Percentiles rank a stretch among this genome's conserved stretches.
These are phyloP conservation scores for Vulpes ferrilata DNA, from an alignment of 2,113 vertebrate species.

Conservation along the genomic window DNA sequence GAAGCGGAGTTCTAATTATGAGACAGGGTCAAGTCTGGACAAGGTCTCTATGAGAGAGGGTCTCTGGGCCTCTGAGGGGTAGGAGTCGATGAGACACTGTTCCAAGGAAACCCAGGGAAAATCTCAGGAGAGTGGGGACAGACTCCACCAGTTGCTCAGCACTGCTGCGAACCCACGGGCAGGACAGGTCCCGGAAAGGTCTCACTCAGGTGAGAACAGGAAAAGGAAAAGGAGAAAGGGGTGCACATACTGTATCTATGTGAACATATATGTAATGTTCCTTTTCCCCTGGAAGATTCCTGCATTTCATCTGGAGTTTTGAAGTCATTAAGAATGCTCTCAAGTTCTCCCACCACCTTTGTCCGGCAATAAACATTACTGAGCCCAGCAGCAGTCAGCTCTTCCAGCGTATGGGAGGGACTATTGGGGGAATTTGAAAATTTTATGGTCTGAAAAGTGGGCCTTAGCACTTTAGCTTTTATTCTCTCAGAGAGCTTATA, in stretches of 20 bases:
- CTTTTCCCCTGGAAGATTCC: neutral
- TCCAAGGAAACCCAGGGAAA: neutral
- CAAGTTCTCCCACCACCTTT: neutral
- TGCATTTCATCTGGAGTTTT: neutral
- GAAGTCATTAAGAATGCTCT: neutral
- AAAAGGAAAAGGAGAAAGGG: neutral
- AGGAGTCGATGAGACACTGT: neutral
- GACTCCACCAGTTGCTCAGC: neutral
- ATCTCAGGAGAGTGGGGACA: neutral
- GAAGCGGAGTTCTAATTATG: neutral
- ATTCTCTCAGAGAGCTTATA: conserved; percentile 78
- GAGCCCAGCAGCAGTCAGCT: neutral
- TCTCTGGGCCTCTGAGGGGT: neutral
- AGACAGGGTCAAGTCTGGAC: neutral
- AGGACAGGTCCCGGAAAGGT: neutral
- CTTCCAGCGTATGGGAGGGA: neutral
- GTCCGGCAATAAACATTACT: neutral
- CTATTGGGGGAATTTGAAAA: conserved; percentile 51
- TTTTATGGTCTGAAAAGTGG: conserved; percentile 78
- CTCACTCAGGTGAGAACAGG: neutral
- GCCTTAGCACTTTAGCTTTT: conserved; percentile 74
- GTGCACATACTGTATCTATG: neutral
- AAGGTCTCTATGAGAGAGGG: neutral
- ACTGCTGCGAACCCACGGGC: neutral
- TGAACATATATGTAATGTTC: neutral